Conservation (phyloP, 2,888 invertebrate species). For the Bellardia pandia region DNA sequence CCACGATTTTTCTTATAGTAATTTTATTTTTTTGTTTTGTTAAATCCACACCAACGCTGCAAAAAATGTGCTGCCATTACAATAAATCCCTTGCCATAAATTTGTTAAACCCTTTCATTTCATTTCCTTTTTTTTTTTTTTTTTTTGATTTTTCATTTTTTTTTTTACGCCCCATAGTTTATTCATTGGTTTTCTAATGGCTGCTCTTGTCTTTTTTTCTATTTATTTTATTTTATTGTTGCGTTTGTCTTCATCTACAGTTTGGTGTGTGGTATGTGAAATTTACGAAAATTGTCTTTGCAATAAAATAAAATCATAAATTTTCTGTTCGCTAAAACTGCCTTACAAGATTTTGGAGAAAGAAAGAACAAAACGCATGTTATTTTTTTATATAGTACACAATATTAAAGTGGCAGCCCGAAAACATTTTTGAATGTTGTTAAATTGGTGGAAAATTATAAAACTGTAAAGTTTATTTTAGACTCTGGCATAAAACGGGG, state of each 20-base stretch:
- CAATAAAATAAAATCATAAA: slow-evolving; percentile 51
- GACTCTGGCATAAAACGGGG: too few relatives aligned
- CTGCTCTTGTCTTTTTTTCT: background rate
- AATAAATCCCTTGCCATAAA: slow-evolving; percentile 61
- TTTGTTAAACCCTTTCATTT: slow-evolving; percentile 63
- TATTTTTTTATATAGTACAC: background rate
- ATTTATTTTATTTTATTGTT: slow-evolving; percentile 11
- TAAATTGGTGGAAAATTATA: too few relatives aligned
- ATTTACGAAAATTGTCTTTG: slow-evolving; percentile 56
- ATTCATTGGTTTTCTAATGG: slow-evolving; percentile 58
- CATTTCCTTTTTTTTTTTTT: slow-evolving; percentile 61
- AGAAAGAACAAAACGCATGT: background rate
- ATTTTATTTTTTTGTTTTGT: slow-evolving; percentile 13
- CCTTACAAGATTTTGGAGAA: background rate
- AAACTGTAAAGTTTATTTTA: too few relatives aligned
- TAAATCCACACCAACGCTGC: background rate
- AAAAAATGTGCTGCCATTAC: slow-evolving; percentile 54
- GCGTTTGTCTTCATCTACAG: slow-evolving; percentile 23
- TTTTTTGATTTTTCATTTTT: slow-evolving; percentile 51
- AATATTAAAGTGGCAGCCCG: background rate
- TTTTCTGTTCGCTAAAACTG: slow-evolving; percentile 36
- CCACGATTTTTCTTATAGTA: slow-evolving; percentile 17
- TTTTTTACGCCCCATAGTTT: slow-evolving; percentile 69
- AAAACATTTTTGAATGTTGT: too few relatives aligned
- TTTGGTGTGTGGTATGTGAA: background rate